Evolutionary conservation across 1,140 invertebrate species (phyloP), one percentile per base, ranked within the genome.

Genomic region (Sminthurides bifidus): DNA sequence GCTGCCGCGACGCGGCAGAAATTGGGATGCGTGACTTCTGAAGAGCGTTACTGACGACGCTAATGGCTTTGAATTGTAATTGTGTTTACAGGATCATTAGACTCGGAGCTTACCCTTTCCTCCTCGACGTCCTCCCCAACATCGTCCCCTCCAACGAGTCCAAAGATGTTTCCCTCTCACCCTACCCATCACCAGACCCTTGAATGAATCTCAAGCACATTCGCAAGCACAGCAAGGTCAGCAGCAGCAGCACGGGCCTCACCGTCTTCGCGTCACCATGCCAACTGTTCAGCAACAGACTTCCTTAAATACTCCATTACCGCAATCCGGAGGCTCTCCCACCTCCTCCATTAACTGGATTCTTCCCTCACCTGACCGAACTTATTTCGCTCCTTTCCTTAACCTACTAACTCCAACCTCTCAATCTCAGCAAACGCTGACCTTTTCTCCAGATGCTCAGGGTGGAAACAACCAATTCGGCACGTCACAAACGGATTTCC

Each of bases 171-270:
- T 45, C 60, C 59, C 19, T 58, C 59, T 24, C 59, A 64, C 38
- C 61, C 62, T 15, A 50, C 77, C 40, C 77, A 73, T 60, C 68
- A 67, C 68, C 76, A 74, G 54, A 76, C 78, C 52, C 77, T 77
- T 53, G 79, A 41, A 80, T 63, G 83, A 83, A 85, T 65, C 79
- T 79, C 66, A 81, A 78, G 70, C 76, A 78, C 71, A 74, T 77
- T 70, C 77, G 78, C 69, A 79, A 75, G 65, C 62, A 15, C 65
- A 68, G 31, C 63, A 69, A 35, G 64, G 67, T 17, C 55, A 64
- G n/a, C 69, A 67, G n/a, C 63, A 67, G 10, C 63, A 65, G 40
- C 54, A 54, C 24, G 63, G 64, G 53, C 67, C 67, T 54, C 64
- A 67, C 54, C 52, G 67, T 65, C 53, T 71, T 12, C 60, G 58